A percentile compares a stretch with the other conserved stretches of the same genome.
Conservation (phyloP, 2,113 vertebrate species). For the Etheostoma cragini region DNA sequence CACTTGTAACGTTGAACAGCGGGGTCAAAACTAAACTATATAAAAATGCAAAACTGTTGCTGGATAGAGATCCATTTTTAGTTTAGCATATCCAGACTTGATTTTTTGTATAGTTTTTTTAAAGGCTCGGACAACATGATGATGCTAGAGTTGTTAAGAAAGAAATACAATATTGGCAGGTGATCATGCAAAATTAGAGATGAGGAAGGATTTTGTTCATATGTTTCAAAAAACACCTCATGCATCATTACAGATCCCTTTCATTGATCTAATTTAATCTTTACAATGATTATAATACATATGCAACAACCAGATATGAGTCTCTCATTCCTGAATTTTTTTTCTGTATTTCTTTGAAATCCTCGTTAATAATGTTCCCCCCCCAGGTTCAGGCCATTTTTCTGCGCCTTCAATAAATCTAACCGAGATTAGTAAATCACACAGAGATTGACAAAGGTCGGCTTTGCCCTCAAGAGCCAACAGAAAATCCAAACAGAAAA, state of each 20-base stretch:
- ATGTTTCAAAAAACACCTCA: background rate
- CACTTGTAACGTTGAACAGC: background rate
- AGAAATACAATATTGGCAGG: background rate
- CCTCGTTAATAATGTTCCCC: background rate
- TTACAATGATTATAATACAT: conserved; percentile 1
- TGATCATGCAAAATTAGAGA: background rate
- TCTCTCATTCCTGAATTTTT: conserved; percentile 8
- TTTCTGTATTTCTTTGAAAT: conserved; percentile 12
- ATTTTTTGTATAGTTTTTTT: conserved; percentile 6
- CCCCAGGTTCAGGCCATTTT: background rate
- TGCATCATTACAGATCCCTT: background rate
- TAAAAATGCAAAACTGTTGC: background rate
- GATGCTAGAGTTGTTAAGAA: background rate
- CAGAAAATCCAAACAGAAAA: background rate
- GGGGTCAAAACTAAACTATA: conserved; percentile 3
- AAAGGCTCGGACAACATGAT: background rate
- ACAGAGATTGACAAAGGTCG: conserved; percentile 8
- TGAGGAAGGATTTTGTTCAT: background rate
- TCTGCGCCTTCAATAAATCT: conserved; percentile 20
- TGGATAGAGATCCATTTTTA: conserved; percentile 1
- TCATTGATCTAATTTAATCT: background rate
- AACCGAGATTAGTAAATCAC: conserved; percentile 29
- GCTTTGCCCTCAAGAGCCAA: conserved; percentile 27
- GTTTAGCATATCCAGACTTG: background rate
- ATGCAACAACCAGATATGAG: background rate